Evolutionary conservation across 2,113 vertebrate species (phyloP), one percentile per base, ranked within the genome.

Genomic region (Seriola quinqueradiata): DNA sequence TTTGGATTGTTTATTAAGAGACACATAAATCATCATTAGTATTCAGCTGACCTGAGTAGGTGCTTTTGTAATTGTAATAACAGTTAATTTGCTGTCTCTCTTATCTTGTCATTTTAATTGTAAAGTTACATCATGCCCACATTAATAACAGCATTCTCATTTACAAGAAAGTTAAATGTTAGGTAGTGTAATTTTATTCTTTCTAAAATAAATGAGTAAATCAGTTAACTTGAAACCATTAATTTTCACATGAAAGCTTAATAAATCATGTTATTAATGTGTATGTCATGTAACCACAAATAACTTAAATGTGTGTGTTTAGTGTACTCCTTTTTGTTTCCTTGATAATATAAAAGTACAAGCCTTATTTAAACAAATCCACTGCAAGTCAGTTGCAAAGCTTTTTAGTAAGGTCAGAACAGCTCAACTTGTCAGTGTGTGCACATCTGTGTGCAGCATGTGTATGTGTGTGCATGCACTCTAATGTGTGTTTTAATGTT

Each of bases 401-500:
- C 78, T 78, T 91, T 86, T 86, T 76, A 87, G 71, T 81, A 78
- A 87, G 88, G 83, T 92, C 87, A 89, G 50, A 87, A 36, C 58
- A 79, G 80, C 78, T 77, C 55, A 65, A 76, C 75, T 79, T 67
- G 81, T 87, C 73, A 59, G 54, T 76, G 72, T 76, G 66, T 78
- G 75, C 74, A 64, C 83, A 48, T 83, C 75, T 77, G 48, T 60
- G 48, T 66, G 52, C 66, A 48, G 66, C 69, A 32, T 71, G 79
- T 83, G 83, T 70, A 52, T 65, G 66, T 82, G 86, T 74, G 86
- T 54, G 79, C 64, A 52, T 70, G 58, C 81, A 66, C 68, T 67
- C 84, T 87, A 82, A 78, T 89, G 92, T 88, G 89, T 84, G 71
- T 91, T 91, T 95, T 94, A 94, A 94, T 92, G 90, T 94, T 92